Evolutionary conservation across 2,888 invertebrate species (phyloP), one percentile per base, ranked within the genome.

Genomic region (Steinernema carpocapsae): DNA sequence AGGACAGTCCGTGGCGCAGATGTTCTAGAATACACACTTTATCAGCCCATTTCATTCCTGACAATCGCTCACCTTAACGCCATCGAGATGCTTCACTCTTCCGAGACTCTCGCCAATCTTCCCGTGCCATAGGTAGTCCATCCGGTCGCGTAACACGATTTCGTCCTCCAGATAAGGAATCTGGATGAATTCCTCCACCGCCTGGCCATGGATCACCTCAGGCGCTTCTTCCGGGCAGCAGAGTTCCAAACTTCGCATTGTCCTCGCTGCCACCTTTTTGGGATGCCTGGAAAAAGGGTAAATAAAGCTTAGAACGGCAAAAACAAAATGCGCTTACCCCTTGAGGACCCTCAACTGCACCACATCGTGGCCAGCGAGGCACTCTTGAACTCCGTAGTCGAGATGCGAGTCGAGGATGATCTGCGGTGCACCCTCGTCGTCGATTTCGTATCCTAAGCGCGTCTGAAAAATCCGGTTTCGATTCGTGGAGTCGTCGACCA

Each of bases 151-250:
- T 6, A 56, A 4, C 3, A 26, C 56, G 24, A 56, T 56, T 17
- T 56, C 56, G 6, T 56, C 56, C 26, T 56, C 56, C 56, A 56
- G 22, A 19, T 56, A 56, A 6, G 56, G 56, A 19, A 56, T 56
- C 56, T 56, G 56, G n/a, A 56, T 6, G 6, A 56, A 3, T 22
- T 56, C 56, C 2, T 56, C 56, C 24, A 56, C 56, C 24, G 14
- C 22, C 26, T 56, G 56, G 22, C 17, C 6, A 17, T 19, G 22
- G 3, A 56, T 22, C 24, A 26, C 7, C 4, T 56, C 24, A 3
- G 56, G 56, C 6, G 22, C 24, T 3, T 4, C 26, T 14, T 10
- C 22, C 3, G 56, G 56, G 26, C 56, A 12, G 56, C 56, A 56
- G 6, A 56, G 26, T 17, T 56, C 56, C 24, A 56, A 26, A 19